These are phyloP conservation scores for Psammodynastes pulverulentus DNA, from an alignment of 2,113 vertebrate species.

Conservation along the genomic window DNA sequence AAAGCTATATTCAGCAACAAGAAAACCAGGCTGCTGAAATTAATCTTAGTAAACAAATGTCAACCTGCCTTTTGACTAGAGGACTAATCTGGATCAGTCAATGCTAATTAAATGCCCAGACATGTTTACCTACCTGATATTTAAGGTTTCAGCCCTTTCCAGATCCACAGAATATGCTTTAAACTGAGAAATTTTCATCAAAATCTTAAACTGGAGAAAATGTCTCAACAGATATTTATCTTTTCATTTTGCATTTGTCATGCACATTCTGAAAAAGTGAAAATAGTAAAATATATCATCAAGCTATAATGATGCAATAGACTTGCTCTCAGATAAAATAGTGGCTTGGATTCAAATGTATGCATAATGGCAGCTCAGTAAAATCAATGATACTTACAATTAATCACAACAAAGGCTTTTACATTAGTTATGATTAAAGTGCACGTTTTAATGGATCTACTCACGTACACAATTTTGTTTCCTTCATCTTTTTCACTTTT, in stretches of 20 bases:
- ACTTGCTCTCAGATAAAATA: background rate
- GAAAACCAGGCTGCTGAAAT: background rate
- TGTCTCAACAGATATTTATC: conserved; percentile 49
- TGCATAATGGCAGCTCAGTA: background rate
- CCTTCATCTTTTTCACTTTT: conserved; percentile 3
- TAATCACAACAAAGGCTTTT: background rate
- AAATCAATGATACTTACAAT: background rate
- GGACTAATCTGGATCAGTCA: conserved; percentile 56
- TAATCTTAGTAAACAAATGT: background rate
- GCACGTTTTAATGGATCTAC: background rate
- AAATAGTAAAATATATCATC: conserved; percentile 11
- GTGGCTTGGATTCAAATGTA: background rate
- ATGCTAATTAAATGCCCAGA: conserved; percentile 61
- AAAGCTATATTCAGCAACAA: background rate
- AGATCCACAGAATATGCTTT: conserved; percentile 55
- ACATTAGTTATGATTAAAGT: background rate
- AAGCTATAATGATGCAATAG: background rate
- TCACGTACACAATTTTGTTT: background rate
- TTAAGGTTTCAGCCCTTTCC: conserved; percentile 60
- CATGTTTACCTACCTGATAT: conserved; percentile 60
- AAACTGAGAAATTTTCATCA: conserved; percentile 56
- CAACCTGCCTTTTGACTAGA: background rate
- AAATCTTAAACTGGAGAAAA: conserved; percentile 61
- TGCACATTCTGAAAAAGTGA: conserved; percentile 35
- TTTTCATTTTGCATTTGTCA: conserved; percentile 24